These are phyloP conservation scores for Lasiurus borealis DNA, from an alignment of 2,113 vertebrate species.

Conservation along the genomic window DNA sequence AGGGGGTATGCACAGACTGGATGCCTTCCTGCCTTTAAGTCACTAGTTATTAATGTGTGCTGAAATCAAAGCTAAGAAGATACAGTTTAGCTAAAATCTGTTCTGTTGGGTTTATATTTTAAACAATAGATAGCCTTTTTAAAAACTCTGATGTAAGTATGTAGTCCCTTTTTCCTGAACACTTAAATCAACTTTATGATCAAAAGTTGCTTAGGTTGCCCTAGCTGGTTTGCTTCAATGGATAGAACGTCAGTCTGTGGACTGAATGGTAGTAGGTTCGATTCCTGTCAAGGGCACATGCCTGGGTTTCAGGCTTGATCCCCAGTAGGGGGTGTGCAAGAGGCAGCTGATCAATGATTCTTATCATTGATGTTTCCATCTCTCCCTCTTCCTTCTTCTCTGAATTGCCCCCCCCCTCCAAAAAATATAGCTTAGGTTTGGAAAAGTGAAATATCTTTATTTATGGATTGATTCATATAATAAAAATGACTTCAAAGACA, in stretches of 20 bases:
- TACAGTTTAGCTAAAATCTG: constrained; percentile 36
- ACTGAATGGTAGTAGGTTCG: not conserved
- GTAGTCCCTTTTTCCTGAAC: not conserved
- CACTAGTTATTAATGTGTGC: constrained; percentile 33
- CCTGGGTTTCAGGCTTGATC: too few relatives aligned
- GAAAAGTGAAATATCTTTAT: constrained; percentile 43
- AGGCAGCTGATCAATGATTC: too few relatives aligned
- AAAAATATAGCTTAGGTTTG: constrained; percentile 55
- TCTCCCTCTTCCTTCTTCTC: not conserved
- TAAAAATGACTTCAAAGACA: constrained; percentile 50
- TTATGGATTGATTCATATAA: not conserved
- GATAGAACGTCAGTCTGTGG: not conserved
- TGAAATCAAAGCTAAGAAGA: constrained; percentile 42
- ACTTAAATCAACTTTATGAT: constrained; percentile 20
- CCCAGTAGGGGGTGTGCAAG: too few relatives aligned
- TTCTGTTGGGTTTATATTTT: constrained; percentile 28
- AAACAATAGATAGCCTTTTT: constrained; percentile 44
- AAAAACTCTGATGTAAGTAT: not conserved
- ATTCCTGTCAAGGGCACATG: too few relatives aligned
- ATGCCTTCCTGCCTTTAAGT: constrained; percentile 64
- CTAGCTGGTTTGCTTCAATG: not conserved
- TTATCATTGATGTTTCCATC: too few relatives aligned
- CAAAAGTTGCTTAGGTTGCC: constrained; percentile 39
- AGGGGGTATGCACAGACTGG: constrained; percentile 53
- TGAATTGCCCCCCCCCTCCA: not conserved